Evolutionary conservation across 2,113 vertebrate species (phyloP), one percentile per base, ranked within the genome.

Genomic region (Neodontobutis hainanensis): DNA sequence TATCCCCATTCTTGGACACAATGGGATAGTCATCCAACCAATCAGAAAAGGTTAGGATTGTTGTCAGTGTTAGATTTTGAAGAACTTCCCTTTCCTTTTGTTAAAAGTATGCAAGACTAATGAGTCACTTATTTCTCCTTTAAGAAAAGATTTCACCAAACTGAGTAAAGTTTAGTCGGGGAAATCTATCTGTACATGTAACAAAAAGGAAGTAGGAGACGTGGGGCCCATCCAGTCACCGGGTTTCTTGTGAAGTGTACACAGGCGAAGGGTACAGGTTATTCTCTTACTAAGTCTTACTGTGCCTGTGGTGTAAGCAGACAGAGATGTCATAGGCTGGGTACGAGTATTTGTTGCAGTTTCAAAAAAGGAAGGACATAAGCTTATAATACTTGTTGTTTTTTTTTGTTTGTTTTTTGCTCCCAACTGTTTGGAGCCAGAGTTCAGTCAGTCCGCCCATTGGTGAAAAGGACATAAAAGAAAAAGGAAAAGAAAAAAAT

Each of bases 381-480:
- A 87, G 91, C 92, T 90, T 89, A 88, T 84, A 85, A 87, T 86
- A 87, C 80, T 85, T 77, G 56, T 53, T 61, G 36, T 47, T 35
- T 49, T 43, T 73, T 78, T 35, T 51, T 51, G 48, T 49, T 34
- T 10, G 64, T 65, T 45, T 34, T 49, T 46, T 34, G 74, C 84
- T 86, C 85, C 80, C 75, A 73, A 83, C 77, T 84, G 88, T 81
- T 83, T 84, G 88, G 84, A 90, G 87, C 87, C 83, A 74, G 83
- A 69, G 84, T 72, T 91, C 82, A 88, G 85, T 81, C 79, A 68
- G 68, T 86, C 68, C 61, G 85, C 92, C 90, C 91, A 92, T 92
- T 92, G 89, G 88, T 88, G 69, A 90, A 89, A 67, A 89, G 87
- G 60, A 92, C 90, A 59, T 78, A 80, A 90, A 62, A 52, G 65